These are phyloP conservation scores for Nomada fucata DNA, from an alignment of 2,888 invertebrate genomes.

Conservation along the genomic window DNA sequence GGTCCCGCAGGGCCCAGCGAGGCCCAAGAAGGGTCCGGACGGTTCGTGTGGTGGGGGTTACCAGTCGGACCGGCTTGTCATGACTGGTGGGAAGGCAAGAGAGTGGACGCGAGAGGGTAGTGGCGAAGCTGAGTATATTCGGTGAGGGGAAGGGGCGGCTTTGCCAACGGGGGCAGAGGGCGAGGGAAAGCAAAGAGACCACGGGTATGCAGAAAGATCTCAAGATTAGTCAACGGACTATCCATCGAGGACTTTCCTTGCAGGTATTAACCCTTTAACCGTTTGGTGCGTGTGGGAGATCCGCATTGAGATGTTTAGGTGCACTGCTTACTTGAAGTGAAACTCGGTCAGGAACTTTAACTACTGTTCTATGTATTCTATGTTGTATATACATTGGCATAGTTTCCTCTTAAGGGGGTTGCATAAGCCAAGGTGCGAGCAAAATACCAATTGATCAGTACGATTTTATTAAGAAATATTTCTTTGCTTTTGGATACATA, in stretches of 20 bases:
- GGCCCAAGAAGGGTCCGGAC: slow-evolving; percentile 88
- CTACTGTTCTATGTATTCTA: too few relatives aligned
- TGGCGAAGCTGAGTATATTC: slow-evolving; percentile 62
- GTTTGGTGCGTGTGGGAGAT: not conserved
- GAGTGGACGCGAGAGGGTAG: slow-evolving; percentile 69
- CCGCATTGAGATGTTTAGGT: too few relatives aligned
- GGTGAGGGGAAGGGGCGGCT: slow-evolving; percentile 61
- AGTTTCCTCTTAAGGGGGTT: too few relatives aligned
- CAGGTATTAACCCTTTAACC: not conserved
- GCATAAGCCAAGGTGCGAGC: too few relatives aligned
- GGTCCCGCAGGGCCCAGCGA: slow-evolving; percentile 84
- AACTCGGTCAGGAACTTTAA: too few relatives aligned
- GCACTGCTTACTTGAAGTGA: too few relatives aligned
- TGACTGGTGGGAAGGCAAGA: slow-evolving; percentile 64
- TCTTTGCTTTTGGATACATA: too few relatives aligned
- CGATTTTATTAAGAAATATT: too few relatives aligned
- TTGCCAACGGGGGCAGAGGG: slow-evolving; percentile 29
- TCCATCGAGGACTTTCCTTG: slow-evolving; percentile 15
- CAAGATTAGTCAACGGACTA: slow-evolving; percentile 79
- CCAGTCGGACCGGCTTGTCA: slow-evolving; percentile 81
- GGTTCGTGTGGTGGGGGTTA: slow-evolving; percentile 84
- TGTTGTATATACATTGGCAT: too few relatives aligned
- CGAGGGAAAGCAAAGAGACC: slow-evolving; percentile 61
- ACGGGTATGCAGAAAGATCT: slow-evolving; percentile 80
- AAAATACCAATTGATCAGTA: too few relatives aligned